phyloP scores from a whole-genome alignment of 2,113 vertebrate genomes.

The Myotis davidii region DNA sequence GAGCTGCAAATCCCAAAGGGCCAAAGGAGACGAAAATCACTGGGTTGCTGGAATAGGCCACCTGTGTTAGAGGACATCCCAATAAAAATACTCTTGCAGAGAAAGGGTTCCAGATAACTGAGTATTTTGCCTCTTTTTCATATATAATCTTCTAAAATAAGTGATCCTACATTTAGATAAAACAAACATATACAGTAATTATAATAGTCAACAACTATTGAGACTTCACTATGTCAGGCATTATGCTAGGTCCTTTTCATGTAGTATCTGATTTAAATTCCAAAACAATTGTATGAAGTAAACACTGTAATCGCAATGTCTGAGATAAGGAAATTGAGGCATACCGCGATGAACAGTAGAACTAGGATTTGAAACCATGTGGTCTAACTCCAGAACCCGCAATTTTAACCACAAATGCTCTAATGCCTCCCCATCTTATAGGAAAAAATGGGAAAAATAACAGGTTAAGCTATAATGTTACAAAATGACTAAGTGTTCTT shows the following conservation, averaged over 20 bases:
- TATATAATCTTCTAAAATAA: conserved; percentile 35
- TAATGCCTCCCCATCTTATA: neutral
- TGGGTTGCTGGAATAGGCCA: neutral
- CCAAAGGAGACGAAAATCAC: neutral
- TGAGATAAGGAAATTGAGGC: conserved; percentile 10
- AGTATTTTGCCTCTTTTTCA: neutral
- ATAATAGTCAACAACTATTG: neutral
- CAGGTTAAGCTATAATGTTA: neutral
- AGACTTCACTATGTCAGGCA: neutral
- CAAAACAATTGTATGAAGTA: neutral
- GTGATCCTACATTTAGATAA: neutral
- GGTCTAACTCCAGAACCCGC: neutral
- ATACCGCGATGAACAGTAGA: neutral
- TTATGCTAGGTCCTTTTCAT: neutral
- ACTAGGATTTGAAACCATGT: neutral
- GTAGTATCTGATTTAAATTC: conserved; percentile 9
- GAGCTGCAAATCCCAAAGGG: conserved; percentile 9
- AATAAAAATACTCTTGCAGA: neutral
- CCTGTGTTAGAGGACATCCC: conserved; percentile 20
- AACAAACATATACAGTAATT: neutral
- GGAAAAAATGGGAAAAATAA: neutral
- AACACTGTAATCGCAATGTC: neutral
- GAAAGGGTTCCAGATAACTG: neutral
- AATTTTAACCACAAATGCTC: neutral
- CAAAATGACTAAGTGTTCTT: neutral